Evolutionary conservation across 2,113 vertebrate genomes (phyloP).

Genomic region (Semicossyphus pulcher): DNA sequence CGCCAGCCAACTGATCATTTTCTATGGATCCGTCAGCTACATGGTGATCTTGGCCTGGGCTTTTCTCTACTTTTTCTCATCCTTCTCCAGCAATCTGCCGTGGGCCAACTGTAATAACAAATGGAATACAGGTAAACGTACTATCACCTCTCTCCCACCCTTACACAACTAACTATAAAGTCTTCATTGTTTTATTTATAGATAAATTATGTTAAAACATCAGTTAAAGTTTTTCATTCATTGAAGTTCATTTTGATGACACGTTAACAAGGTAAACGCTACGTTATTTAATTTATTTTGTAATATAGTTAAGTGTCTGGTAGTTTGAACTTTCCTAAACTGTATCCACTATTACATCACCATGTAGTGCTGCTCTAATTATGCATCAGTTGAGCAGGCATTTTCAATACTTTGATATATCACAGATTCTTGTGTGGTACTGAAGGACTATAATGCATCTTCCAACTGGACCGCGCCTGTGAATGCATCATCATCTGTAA

Average conservation of each 20-base stretch:
- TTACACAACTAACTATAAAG: neutral
- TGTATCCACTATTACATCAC: neutral
- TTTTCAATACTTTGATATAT: constrained; percentile 33
- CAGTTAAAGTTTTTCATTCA: neutral
- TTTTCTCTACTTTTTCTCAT: constrained; percentile 89
- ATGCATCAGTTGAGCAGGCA: neutral
- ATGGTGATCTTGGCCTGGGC: constrained; percentile 78
- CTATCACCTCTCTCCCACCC: neutral
- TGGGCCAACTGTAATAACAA: constrained; percentile 89
- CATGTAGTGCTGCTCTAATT: neutral
- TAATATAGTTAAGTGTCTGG: neutral
- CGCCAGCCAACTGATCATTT: constrained; percentile 69
- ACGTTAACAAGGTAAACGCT: neutral
- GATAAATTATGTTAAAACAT: neutral
- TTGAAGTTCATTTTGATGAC: neutral
- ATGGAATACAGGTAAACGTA: constrained; percentile 89
- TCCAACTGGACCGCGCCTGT: constrained; percentile 62
- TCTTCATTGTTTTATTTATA: neutral
- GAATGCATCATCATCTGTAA: constrained; percentile 86
- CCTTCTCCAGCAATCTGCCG: constrained; percentile 87
- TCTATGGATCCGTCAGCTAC: constrained; percentile 73
- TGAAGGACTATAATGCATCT: constrained; percentile 76
- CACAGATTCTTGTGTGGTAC: constrained; percentile 86
- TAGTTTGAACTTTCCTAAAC: neutral
- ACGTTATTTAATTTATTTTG: neutral